phyloP scores from a whole-genome alignment of 2,888 invertebrate species.

The Notodonta ziczac region DNA sequence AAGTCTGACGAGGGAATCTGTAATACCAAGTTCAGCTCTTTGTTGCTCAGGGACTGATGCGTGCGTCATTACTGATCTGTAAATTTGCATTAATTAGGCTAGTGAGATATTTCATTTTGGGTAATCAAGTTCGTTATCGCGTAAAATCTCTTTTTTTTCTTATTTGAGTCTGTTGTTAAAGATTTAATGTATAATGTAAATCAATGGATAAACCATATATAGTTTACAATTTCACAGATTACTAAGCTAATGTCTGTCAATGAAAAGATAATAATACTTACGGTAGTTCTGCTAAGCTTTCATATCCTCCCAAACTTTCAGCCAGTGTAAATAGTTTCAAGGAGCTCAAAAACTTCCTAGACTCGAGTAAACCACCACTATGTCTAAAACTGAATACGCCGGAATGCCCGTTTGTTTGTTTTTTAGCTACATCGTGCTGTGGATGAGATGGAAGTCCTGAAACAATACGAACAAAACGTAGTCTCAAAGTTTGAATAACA shows the following conservation, averaged over 20 bases:
- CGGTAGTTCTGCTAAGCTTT: conserved; percentile 97
- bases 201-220: not conserved
- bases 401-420: conserved; percentile 94
- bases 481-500: too few relatives aligned
- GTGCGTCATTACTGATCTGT: conserved; percentile 96
- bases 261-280: conserved; percentile 77
- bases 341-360: conserved; percentile 88
- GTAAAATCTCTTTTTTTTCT: too few relatives aligned
- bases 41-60: conserved; percentile 93
- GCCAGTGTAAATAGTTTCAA: conserved; percentile 94
- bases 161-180: too few relatives aligned
- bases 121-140: too few relatives aligned
- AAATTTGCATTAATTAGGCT: not conserved
- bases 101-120: not conserved
- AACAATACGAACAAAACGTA: conserved; percentile 29
- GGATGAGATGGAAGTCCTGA: conserved; percentile 93
- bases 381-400: conserved; percentile 96
- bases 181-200: not conserved
- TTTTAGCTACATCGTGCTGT: conserved; percentile 91
- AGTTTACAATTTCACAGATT: too few relatives aligned
- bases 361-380: conserved; percentile 89
- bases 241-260: not conserved
- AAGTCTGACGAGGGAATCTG: conserved; percentile 92
- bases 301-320: conserved; percentile 97
- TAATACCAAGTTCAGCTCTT: conserved; percentile 90